phyloP scores from a whole-genome alignment of 2,888 invertebrate species.

The Incurvaria masculella region DNA sequence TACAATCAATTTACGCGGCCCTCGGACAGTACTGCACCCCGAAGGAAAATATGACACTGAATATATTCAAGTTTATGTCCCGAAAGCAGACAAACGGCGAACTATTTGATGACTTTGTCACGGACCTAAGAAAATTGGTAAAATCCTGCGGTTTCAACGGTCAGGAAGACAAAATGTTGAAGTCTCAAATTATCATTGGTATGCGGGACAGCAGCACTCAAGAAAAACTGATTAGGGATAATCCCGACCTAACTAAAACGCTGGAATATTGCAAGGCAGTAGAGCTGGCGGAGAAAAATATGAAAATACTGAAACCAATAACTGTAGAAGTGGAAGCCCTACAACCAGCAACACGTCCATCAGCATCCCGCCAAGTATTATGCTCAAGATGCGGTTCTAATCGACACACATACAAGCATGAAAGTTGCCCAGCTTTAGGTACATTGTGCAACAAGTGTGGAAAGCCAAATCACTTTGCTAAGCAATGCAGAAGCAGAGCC shows the following conservation, averaged over 20 bases:
- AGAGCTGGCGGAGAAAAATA: neutral
- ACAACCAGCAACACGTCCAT: neutral
- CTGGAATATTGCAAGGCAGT: neutral
- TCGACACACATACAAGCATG: neutral
- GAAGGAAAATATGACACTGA: neutral
- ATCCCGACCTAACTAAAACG: neutral
- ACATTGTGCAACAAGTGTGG: slow-evolving; percentile 3
- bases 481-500: neutral
- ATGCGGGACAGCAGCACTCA: neutral
- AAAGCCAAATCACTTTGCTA: slow-evolving; percentile 1
- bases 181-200: neutral
- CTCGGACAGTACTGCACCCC: neutral
- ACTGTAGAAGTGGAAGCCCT: neutral
- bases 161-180: neutral
- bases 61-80: neutral
- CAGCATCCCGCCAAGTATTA: neutral
- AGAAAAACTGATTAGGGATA: neutral
- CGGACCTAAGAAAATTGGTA: neutral
- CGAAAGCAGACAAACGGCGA: neutral
- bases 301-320: neutral
- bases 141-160: neutral
- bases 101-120: neutral
- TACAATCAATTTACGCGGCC: neutral
- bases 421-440: slow-evolving; percentile 1
- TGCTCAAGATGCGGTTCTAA: neutral